Conservation (phyloP, 2,888 invertebrate genomes). For the Catocala fraxini region DNA sequence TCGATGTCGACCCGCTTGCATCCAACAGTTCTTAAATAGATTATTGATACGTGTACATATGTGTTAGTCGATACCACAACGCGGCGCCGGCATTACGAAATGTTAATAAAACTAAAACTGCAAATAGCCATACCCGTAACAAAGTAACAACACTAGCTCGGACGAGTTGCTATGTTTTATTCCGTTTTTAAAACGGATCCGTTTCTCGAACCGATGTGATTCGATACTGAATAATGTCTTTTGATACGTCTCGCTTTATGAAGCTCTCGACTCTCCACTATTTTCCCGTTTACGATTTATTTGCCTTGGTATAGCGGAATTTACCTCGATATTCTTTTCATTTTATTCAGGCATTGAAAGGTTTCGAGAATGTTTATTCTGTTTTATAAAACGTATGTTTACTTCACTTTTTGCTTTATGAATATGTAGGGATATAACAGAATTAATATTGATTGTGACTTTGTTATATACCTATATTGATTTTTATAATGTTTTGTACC, state of each 20-base stretch:
- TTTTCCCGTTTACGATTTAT: conserved; percentile 68
- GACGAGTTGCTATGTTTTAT: conserved; percentile 52
- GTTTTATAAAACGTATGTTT: background rate
- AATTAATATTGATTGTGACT: background rate
- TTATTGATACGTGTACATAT: too few relatives aligned
- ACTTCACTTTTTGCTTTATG: background rate
- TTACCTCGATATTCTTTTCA: conserved; percentile 47
- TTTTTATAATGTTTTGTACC: too few relatives aligned
- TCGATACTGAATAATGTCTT: conserved; percentile 72
- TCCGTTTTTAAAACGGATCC: conserved; percentile 55
- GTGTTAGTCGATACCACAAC: background rate
- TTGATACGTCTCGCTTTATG: conserved; percentile 63
- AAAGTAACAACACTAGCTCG: conserved; percentile 39
- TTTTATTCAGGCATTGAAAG: conserved; percentile 44
- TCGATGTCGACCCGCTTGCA: too few relatives aligned
- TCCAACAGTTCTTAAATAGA: too few relatives aligned
- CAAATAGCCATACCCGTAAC: conserved; percentile 19
- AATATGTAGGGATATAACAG: too few relatives aligned
- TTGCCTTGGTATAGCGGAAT: conserved; percentile 54
- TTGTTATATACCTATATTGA: background rate
- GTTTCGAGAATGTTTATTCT: conserved; percentile 32
- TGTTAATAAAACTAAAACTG: conserved; percentile 1
- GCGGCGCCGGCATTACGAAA: background rate
- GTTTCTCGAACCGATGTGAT: conserved; percentile 50
- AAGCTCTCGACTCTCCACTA: conserved; percentile 56